A percentile compares a stretch with the other conserved stretches of the same genome.
These are phyloP conservation scores for Eira barbara DNA, from an alignment of 2,113 vertebrate genomes.

Conservation along the genomic window DNA sequence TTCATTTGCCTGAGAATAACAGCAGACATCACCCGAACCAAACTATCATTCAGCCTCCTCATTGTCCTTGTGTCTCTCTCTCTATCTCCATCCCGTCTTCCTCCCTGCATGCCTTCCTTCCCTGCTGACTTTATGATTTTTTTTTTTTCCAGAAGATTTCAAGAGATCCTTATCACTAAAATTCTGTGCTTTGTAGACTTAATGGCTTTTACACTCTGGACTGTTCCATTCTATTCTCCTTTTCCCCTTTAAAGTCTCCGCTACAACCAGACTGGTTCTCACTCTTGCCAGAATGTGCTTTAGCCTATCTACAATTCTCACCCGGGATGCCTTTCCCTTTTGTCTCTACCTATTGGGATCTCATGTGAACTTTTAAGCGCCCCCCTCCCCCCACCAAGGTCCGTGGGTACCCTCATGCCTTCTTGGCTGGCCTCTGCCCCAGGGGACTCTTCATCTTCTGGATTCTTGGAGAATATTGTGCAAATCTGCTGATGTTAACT, in stretches of 20 bases:
- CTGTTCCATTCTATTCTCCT: not conserved
- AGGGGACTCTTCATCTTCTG: not conserved
- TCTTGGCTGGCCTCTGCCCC: not conserved
- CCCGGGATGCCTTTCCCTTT: not conserved
- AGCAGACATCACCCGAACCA: not conserved
- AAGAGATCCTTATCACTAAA: not conserved
- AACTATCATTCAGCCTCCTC: not conserved
- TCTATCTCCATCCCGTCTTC: not conserved
- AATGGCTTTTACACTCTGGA: not conserved
- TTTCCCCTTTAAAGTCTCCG: not conserved
- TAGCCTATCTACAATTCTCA: not conserved
- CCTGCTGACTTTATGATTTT: not conserved
- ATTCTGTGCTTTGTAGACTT: not conserved
- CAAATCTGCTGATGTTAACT: not conserved
- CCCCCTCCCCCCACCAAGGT: not conserved
- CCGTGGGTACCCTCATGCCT: not conserved
- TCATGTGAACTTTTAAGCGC: not conserved
- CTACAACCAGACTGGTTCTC: not conserved
- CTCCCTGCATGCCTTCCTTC: not conserved
- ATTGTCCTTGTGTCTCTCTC: rapidly evolving
- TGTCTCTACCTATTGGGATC: not conserved
- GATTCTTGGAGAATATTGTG: not conserved
- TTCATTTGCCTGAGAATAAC: not conserved
- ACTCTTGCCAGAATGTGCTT: not conserved
- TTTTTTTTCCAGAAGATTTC: not conserved